These are phyloP conservation scores for Heliconius erato DNA, from an alignment of 2,888 invertebrate species.

Conservation along the genomic window DNA sequence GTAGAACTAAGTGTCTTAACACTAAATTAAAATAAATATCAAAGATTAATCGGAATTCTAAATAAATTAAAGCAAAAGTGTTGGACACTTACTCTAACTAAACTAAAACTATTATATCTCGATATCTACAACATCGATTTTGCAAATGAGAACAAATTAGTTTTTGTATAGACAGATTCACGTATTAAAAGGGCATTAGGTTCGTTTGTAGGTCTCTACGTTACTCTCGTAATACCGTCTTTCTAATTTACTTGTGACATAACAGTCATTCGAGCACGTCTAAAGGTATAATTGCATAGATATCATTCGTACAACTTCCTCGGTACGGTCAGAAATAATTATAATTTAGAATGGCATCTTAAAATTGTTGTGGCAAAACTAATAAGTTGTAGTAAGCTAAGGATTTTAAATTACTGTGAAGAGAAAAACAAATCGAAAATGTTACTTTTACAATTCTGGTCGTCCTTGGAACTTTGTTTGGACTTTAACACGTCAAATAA, in stretches of 20 bases:
- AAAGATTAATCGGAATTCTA: too few species aligned
- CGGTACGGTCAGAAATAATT: neutral
- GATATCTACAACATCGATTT: neutral
- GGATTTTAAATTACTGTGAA: neutral
- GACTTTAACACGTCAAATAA: too few species aligned
- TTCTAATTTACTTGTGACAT: slow-evolving; percentile 24
- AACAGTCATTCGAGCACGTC: slow-evolving; percentile 15
- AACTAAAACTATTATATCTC: too few species aligned
- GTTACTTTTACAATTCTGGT: neutral
- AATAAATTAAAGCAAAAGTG: too few species aligned
- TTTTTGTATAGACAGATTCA: slow-evolving; percentile 10
- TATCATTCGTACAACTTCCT: slow-evolving; percentile 7
- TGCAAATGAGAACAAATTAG: neutral
- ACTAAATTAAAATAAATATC: too few species aligned
- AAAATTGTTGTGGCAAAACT: neutral
- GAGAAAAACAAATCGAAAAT: neutral
- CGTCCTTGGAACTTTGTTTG: too few species aligned
- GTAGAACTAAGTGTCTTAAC: too few species aligned
- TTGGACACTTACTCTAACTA: too few species aligned
- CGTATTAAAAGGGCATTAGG: slow-evolving; percentile 19
- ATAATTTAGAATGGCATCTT: neutral
- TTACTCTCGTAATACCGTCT: slow-evolving; percentile 11
- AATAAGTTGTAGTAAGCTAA: neutral
- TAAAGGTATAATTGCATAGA: slow-evolving; percentile 6
- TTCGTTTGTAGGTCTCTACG: slow-evolving; percentile 5